These are phyloP conservation scores for Neoniphon sammara DNA, from an alignment of 2,797 vertebrate species.

Conservation along the genomic window DNA sequence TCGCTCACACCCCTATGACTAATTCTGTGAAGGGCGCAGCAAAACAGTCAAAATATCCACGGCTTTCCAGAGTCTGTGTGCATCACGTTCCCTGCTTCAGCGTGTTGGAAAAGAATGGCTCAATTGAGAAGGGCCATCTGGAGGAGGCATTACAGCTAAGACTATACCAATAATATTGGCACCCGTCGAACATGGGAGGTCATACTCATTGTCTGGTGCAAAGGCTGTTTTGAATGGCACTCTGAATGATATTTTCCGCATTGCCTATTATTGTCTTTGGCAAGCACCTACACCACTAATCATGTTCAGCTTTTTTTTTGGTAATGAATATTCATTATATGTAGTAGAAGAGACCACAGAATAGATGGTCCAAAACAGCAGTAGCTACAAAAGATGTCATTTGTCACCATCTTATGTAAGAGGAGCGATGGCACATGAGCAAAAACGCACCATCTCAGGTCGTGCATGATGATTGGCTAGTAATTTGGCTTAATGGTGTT, in stretches of 20 bases:
- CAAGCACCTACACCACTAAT: neutral
- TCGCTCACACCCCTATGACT: slow-evolving; percentile 67
- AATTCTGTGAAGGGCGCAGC: slow-evolving; percentile 74
- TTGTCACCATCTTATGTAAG: slow-evolving; percentile 12
- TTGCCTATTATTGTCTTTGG: slow-evolving; percentile 18
- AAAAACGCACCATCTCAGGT: neutral
- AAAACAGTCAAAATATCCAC: slow-evolving; percentile 52
- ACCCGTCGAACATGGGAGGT: slow-evolving; percentile 29
- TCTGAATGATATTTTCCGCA: slow-evolving; percentile 10
- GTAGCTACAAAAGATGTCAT: neutral
- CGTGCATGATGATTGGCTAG: neutral
- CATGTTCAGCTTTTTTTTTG: neutral
- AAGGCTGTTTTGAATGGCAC: slow-evolving; percentile 1
- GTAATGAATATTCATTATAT: neutral
- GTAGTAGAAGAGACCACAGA: neutral
- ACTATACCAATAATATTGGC: slow-evolving; percentile 45
- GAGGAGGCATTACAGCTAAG: slow-evolving; percentile 62
- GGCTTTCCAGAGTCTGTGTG: slow-evolving; percentile 56
- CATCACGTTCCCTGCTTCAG: slow-evolving; percentile 51
- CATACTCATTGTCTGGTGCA: slow-evolving; percentile 6
- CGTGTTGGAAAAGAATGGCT: slow-evolving; percentile 61
- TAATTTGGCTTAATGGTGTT: slow-evolving; percentile 12
- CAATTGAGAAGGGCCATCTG: slow-evolving; percentile 72
- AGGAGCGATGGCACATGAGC: neutral
- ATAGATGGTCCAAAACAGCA: neutral